Conservation (phyloP, 23 tunicate genomes). For the Diplosoma virens region DNA sequence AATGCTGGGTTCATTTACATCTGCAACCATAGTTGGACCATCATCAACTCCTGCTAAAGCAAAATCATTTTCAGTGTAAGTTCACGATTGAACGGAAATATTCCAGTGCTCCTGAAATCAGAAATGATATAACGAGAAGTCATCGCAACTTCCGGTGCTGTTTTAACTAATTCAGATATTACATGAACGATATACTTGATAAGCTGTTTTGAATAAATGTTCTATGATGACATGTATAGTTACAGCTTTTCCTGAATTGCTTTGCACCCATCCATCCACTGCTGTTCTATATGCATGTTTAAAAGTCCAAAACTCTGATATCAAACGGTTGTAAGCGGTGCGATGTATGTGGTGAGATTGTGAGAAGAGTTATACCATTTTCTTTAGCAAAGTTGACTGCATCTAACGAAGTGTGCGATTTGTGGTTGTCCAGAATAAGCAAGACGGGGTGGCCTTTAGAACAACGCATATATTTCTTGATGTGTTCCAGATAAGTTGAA, state of each 20-base stretch:
- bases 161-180: conserved; percentile 13
- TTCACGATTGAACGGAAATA: conserved; percentile 10
- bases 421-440: conserved; percentile 24
- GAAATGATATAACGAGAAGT: conserved; percentile 15
- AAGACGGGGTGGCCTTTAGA: conserved; percentile 7
- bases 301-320: conserved; percentile 24
- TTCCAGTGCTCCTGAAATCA: conserved; percentile 4
- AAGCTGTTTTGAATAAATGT: too few relatives aligned
- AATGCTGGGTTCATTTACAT: not conserved
- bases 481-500: conserved; percentile 12
- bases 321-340: conserved; percentile 30
- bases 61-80: conserved; percentile 14
- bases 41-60: not conserved
- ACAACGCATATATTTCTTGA: not conserved
- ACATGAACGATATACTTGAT: too few relatives aligned
- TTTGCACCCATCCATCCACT: conserved; percentile 25
- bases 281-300: conserved; percentile 7
- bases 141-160: conserved; percentile 2
- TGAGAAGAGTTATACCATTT: conserved; percentile 1
- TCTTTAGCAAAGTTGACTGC: conserved; percentile 23
- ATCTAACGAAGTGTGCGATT: conserved; percentile 23
- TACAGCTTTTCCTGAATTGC: conserved; percentile 9
- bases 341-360: conserved; percentile 33
- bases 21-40: not conserved
- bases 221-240: not conserved